phyloP scores from a whole-genome alignment of 2,113 vertebrate species.

The Origma solitaria region DNA sequence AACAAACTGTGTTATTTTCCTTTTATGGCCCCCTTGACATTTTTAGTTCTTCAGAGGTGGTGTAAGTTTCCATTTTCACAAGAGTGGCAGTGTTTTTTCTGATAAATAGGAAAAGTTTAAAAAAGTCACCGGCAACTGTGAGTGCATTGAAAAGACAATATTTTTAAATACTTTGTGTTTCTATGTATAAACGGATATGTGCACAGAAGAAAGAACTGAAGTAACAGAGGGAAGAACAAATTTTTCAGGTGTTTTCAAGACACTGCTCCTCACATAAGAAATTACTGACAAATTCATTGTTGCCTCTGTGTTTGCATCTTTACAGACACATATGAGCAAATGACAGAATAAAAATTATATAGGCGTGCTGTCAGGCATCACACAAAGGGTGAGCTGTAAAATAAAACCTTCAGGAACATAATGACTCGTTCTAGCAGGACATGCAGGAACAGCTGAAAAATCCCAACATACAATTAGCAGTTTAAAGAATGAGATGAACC shows the following conservation, averaged over 20 bases:
- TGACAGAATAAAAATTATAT: background rate
- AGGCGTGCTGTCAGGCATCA: background rate
- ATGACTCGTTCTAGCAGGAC: background rate
- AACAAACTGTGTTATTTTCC: constrained; percentile 42
- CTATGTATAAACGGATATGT: background rate
- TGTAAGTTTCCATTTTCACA: background rate
- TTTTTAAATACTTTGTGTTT: background rate
- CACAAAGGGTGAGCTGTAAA: background rate
- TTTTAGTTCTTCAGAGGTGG: background rate
- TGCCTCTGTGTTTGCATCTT: background rate
- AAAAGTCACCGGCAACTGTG: background rate
- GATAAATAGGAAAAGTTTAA: constrained; percentile 10
- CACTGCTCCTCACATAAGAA: background rate
- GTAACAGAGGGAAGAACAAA: background rate
- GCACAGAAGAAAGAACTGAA: background rate
- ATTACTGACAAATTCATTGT: background rate
- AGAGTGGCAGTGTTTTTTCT: background rate
- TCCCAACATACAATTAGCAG: background rate
- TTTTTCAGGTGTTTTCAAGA: background rate
- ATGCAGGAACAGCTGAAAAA: background rate
- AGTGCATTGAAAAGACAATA: background rate
- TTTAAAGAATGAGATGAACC: background rate
- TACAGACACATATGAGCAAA: background rate
- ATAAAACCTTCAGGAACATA: background rate
- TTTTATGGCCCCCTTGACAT: constrained; percentile 44